These are phyloP conservation scores for Copidosoma aretas DNA, from an alignment of 2,888 invertebrate species.

Conservation along the genomic window DNA sequence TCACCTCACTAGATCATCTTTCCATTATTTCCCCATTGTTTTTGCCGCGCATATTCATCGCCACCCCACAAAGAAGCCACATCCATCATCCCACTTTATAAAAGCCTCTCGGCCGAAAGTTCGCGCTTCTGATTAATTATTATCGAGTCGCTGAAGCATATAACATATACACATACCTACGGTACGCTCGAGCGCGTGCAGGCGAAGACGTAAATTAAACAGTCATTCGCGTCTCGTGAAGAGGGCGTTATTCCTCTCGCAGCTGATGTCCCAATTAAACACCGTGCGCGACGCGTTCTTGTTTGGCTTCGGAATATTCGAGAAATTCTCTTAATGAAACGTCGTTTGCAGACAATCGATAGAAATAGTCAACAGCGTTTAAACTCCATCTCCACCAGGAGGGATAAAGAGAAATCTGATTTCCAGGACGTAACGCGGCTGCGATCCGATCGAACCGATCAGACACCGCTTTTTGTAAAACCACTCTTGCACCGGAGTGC, in stretches of 20 bases:
- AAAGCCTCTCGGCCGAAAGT: too few relatives aligned
- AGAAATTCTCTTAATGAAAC: constrained; percentile 12
- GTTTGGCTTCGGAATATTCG: neutral
- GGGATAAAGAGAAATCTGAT: neutral
- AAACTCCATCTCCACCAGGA: neutral
- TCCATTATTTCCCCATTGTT: too few relatives aligned
- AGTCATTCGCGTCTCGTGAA: neutral
- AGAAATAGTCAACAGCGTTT: constrained; percentile 6
- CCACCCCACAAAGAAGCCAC: too few relatives aligned
- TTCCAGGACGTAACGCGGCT: neutral
- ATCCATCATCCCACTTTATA: too few relatives aligned
- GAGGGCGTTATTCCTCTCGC: neutral
- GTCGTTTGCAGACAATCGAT: constrained; percentile 16
- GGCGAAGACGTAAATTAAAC: neutral
- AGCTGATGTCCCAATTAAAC: neutral
- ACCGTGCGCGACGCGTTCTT: neutral
- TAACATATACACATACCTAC: too few relatives aligned
- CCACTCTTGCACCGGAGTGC: neutral
- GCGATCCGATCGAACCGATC: neutral
- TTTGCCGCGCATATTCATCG: too few relatives aligned
- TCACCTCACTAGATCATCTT: too few relatives aligned
- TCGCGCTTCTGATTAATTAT: too few relatives aligned
- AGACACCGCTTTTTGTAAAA: neutral
- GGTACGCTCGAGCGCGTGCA: neutral
- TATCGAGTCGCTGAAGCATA: too few relatives aligned